Base-by-base conservation (phyloP, 53 echinoderm and acorn worm species). In the Stichopus horrens region DNA sequence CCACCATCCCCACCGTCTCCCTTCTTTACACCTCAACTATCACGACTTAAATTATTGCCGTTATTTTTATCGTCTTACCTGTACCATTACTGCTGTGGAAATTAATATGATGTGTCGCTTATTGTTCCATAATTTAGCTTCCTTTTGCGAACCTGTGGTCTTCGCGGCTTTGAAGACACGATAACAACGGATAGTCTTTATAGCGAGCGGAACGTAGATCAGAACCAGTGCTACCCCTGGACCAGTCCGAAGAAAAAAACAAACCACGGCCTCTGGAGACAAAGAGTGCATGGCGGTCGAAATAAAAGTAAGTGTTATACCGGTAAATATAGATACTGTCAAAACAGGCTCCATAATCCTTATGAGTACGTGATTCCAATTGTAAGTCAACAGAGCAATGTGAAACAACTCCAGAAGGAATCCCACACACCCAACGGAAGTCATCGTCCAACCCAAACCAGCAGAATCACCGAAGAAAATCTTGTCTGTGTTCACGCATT, bases 161-260 rank as follows among this genome's bases (percentile, higher is more conserved):
- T 88, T 88, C 5, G 96, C 96, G 52, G 90, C 91, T 89, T 86
- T 83, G 87, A 91, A 95, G 7, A 93, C 92, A 9, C 93, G 93
- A 77, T 94, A 94, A 77, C 92, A 85, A 57, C 94, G 86, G 7
- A 93, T 79, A 58, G 91, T 89, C 86, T 95, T 96, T 71, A 94
- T 68, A 2, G 92, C 94, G 53, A 96, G 91, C 4, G 96, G 94
- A 23, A 90, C 92, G 68, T 93, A 96, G 71, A 96, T 91, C 53
- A 96, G 79, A 14, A 92, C 75, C 53, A 90, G 92, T 6, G 88
- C 90, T 11, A 96, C 52, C 14, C 91, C 91, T 5, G 90, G 90
- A n/a, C 75, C 83, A 10, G 90, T 21, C 52, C 96, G 76, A 66
- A 88, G 76, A 3, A 95, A 55, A 71, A 77, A 88, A 75, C 96